Base-by-base conservation (phyloP, 2,113 vertebrate genomes). In the Muscicapa adusta region DNA sequence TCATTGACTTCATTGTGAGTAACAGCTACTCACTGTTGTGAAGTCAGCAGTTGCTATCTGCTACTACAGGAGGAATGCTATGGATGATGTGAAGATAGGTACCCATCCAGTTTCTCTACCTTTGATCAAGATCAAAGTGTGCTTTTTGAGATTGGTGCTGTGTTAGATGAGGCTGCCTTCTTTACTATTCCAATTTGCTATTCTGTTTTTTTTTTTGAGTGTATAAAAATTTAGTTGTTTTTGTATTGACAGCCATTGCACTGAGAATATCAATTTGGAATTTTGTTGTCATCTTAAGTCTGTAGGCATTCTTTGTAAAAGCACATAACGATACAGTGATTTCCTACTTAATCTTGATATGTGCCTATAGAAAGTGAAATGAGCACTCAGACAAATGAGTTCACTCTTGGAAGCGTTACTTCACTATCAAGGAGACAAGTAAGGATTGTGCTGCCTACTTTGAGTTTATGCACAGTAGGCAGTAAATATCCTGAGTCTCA, bases 121-220 rank as follows among this genome's bases (percentile, higher is more conserved):
- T 96, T 97, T 97, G 95, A 96, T 97, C 93, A 95, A 93, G 89
- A 96, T 97, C 93, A 96, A 96, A 96, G 93, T 31, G 56, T 6
- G 16, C 36, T 90, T 95, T 93, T 82, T 92, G 66, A 91, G 76
- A 70, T 71, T 76, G 71, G 24, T 88, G 71, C 28, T 91, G 38
- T 73, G 88, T 78, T 85, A 89, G 65, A 86, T 86, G 86, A 67
- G 82, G 36, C 73, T 25, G 29, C n/a, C 62, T 93, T 51, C 63
- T 89, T 92, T 85, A 58, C 48, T 65, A 91, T 95, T 93, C 62
- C 54, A 47, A 53, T 95, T 96, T 95, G 50, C 68, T 86, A 67
- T 94, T 93, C 95, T 93, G 85, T 79, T 96, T 96, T 95, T 40
- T 40, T 72, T 90, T 96, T 57, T 71, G 60, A 94, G 45, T 36